A percentile compares a stretch with the other conserved stretches of the same genome.
Conservation (phyloP, 1,140 invertebrate genomes). For the Solenopsis invicta region DNA sequence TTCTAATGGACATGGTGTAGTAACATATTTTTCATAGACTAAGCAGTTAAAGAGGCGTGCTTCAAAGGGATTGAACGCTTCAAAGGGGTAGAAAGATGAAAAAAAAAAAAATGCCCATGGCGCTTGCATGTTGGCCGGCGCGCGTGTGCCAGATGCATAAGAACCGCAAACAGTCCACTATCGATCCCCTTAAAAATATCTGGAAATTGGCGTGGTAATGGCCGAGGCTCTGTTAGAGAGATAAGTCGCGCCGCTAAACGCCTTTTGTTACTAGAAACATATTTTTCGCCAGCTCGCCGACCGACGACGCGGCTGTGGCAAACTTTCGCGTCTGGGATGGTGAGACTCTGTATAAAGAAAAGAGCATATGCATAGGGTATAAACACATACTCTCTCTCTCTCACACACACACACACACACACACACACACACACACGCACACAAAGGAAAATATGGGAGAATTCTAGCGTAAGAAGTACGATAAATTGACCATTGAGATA, state of each 20-base stretch:
- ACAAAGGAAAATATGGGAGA: background rate
- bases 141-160: conserved; percentile 60
- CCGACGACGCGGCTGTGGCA: conserved; percentile 42
- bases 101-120: conserved; percentile 47
- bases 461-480: conserved; percentile 4
- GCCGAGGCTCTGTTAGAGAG: conserved; percentile 50
- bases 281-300: conserved; percentile 40
- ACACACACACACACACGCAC: background rate
- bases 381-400: too few relatives aligned
- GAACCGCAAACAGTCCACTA: conserved; percentile 57
- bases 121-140: conserved; percentile 52
- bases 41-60: conserved; percentile 55
- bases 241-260: conserved; percentile 36
- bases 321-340: conserved; percentile 45
- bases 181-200: conserved; percentile 70
- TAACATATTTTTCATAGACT: conserved; percentile 43
- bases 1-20: conserved; percentile 15
- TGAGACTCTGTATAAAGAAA: conserved; percentile 11
- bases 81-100: conserved; percentile 43
- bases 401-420: background rate
- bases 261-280: conserved; percentile 12
- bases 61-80: conserved; percentile 55
- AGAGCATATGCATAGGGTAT: background rate
- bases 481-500: conserved; percentile 50
- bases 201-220: conserved; percentile 65